Evolutionary conservation across 2,113 vertebrate species (phyloP), one percentile per base, ranked within the genome.

Genomic region (Plectropomus leopardus): DNA sequence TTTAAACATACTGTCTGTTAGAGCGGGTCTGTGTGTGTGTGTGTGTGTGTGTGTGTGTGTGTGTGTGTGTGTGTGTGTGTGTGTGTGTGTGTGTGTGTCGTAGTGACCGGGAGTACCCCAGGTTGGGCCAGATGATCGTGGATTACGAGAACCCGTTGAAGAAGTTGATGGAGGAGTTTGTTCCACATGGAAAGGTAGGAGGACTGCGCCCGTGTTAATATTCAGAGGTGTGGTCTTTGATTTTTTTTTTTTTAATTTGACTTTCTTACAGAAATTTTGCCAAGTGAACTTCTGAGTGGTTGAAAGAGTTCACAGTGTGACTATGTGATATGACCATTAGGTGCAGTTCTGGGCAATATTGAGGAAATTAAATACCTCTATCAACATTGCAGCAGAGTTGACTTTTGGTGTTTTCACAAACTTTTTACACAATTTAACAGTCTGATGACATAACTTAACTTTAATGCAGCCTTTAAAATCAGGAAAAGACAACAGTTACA

Each of bases 81-180:
- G 90, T 76, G n/a, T 59, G 44, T 78, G 67, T 57, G 90, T 76
- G n/a, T 59, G 44, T 78, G 67, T 57, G 90, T 76, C 86, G 64
- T 79, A 99, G 98, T 92, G 98, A 99, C 92, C 94, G 98, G 87
- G 98, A 99, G 89, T 99, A 99, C 82, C 98, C 98, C 80, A 95
- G 98, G 83, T 94, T 99, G 91, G 98, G 98, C 82, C 98, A 99
- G 94, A 98, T 99, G 98, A 99, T 99, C 83, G 98, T 99, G 89
- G 98, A 99, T 92, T 99, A 99, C 92, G 97, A 99, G 92, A 99
- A 99, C 78, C 97, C 98, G 54, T 90, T 99, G 90, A 99, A 99
- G 94, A 99, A 99, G 94, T 97, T 99, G 98, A 99, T 99, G 98
- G 98, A 99, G 94, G 98, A 99, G 92, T 99, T 99, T 95, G 97